Conservation (phyloP, 2,888 invertebrate species). For the Nipponacmea schrenckii region DNA sequence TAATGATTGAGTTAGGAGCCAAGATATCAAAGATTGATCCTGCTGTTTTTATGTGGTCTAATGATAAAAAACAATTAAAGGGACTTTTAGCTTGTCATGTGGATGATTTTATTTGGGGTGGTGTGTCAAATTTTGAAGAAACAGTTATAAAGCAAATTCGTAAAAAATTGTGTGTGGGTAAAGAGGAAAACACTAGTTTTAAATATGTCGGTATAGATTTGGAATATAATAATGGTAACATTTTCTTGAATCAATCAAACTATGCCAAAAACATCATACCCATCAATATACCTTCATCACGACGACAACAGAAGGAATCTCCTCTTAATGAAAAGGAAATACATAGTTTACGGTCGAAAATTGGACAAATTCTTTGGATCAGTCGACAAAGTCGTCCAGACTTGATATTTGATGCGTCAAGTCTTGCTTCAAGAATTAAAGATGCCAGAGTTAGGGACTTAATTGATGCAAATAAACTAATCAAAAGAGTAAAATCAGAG, state of each 20-base stretch:
- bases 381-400: conserved; percentile 5
- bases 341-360: conserved; percentile 3
- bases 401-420: conserved; percentile 16
- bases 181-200: conserved; percentile 14
- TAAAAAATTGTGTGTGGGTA: conserved; percentile 13
- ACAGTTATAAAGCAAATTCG: conserved; percentile 13
- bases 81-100: conserved; percentile 23
- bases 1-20: conserved; percentile 4
- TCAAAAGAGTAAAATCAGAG: conserved; percentile 13
- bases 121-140: conserved; percentile 10
- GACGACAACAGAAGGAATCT: background rate
- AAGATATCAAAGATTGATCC: conserved; percentile 9
- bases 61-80: background rate
- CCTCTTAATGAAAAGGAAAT: conserved; percentile 1
- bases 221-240: background rate
- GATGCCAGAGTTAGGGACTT: background rate
- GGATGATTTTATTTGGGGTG: conserved; percentile 21
- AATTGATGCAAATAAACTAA: conserved; percentile 15
- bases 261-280: background rate
- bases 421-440: conserved; percentile 7
- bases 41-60: conserved; percentile 19
- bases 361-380: conserved; percentile 13
- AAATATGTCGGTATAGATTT: conserved; percentile 19
- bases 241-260: background rate
- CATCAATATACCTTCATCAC: background rate